These are phyloP conservation scores for Heteronetta atricapilla DNA, from an alignment of 2,113 vertebrate genomes.

Conservation along the genomic window DNA sequence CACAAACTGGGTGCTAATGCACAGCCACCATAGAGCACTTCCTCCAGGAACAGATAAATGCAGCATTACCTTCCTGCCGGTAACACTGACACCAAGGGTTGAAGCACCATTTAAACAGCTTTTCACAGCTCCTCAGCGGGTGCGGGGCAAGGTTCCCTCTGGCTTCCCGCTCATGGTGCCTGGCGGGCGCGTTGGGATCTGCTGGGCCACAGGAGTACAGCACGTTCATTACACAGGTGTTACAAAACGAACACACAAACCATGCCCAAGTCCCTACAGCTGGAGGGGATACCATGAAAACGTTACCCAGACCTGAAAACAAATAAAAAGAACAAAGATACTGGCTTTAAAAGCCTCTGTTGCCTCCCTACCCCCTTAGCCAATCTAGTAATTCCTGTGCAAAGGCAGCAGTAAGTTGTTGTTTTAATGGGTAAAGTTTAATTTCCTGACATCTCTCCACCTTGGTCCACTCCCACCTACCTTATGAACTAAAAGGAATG, in stretches of 20 bases:
- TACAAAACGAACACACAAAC: no score
- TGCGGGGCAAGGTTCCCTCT: neutral
- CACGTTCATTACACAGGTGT: no score
- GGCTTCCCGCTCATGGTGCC: no score
- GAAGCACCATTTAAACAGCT: neutral
- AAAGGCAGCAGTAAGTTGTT: neutral
- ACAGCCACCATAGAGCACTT: neutral
- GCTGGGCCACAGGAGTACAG: no score
- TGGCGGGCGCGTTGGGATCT: no score
- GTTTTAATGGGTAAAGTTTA: neutral
- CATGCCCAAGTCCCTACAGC: no score
- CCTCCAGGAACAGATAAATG: neutral
- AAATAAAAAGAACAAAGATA: neutral
- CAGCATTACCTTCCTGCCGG: neutral
- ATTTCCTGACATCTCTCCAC: neutral
- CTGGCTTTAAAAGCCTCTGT: neutral
- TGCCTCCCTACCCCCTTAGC: accelerated
- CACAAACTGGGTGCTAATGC: accelerated
- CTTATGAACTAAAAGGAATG: neutral
- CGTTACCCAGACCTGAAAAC: neutral
- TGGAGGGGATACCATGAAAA: neutral
- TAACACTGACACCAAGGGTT: neutral
- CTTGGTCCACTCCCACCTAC: accelerated
- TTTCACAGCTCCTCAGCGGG: accelerated
- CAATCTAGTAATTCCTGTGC: accelerated